These are phyloP conservation scores for Amniataba percoides DNA, from an alignment of 2,797 vertebrate genomes.

Conservation along the genomic window DNA sequence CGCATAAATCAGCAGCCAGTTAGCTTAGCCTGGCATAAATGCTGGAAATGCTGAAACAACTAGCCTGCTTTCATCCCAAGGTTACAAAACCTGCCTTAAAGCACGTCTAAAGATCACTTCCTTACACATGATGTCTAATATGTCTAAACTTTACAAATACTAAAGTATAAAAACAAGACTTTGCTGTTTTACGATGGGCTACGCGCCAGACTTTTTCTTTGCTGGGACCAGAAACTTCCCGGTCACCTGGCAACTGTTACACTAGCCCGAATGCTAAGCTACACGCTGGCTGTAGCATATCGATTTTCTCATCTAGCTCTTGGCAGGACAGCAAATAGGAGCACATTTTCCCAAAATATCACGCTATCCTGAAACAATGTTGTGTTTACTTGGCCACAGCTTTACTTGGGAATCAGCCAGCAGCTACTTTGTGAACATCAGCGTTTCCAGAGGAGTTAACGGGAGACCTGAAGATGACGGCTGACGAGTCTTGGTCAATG, in stretches of 20 bases:
- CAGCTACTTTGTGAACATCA: constrained; percentile 33
- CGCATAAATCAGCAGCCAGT: background rate
- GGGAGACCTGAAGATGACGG: constrained; percentile 33
- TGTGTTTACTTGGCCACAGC: constrained; percentile 21
- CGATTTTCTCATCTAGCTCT: background rate
- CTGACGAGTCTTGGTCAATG: constrained; percentile 37
- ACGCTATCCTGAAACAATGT: constrained; percentile 6
- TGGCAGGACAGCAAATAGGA: background rate
- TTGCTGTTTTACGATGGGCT: background rate
- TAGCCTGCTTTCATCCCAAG: background rate
- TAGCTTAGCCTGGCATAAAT: background rate
- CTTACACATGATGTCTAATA: background rate
- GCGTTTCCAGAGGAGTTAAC: constrained; percentile 17
- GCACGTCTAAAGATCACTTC: background rate
- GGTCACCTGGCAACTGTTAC: constrained; percentile 3
- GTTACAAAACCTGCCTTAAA: background rate
- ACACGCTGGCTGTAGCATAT: background rate
- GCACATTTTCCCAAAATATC: background rate
- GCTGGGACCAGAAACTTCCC: background rate
- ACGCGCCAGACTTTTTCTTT: background rate
- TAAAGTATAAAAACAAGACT: background rate
- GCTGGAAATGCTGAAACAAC: background rate
- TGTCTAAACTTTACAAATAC: background rate
- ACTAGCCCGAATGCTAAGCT: background rate
- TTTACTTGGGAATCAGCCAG: constrained; percentile 12